Base-by-base conservation (phyloP, 1,140 invertebrate genomes). In the Aphelinus certus region DNA sequence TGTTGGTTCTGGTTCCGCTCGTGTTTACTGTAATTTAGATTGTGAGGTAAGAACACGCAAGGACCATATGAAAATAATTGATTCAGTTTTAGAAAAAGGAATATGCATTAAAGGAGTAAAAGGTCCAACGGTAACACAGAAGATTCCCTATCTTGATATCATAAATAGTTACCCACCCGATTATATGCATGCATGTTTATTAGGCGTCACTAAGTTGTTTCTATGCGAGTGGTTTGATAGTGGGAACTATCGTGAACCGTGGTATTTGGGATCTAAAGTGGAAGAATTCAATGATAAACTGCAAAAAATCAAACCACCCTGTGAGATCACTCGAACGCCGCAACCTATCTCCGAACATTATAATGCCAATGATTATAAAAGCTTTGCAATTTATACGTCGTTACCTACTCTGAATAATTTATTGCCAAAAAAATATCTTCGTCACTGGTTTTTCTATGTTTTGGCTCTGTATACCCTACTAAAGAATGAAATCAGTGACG, bases 121-220 rank as follows among this genome's bases (percentile, higher is more conserved):
- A 61, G 47, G 10, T 45, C 63, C 70, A 7, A 68, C 76, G 4
- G 47, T 73, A 26, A 48, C 78, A 47, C 68, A 79, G 66, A 42
- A 76, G 10, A 7, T 81, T 42, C 67, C 72, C 53, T 69, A 63
- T 63, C 82, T 83, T 70, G 72, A 83, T 72, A 76, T 83, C 3
- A 76, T 82, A 79, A 82, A 48, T 75, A 76, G 60, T 78, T 82
- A 78, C 82, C 26, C 26, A 26, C 26, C 26, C 26, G 26, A 26
- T 26, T 26, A 26, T 26, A 26, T 26, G 26, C 26, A 83, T 45
- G 57, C 45, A 6, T 61, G 75, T 4, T 55, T 77, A 45, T 66
- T 80, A 46, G 80, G 80, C 0, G 76, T 83, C 7, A 62, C 71
- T 0, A 73, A 76, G 69, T 7, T 76, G 7, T 69, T 76, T 53